These are phyloP conservation scores for Bombus pascuorum DNA, from an alignment of 1,140 invertebrate species.

Conservation along the genomic window DNA sequence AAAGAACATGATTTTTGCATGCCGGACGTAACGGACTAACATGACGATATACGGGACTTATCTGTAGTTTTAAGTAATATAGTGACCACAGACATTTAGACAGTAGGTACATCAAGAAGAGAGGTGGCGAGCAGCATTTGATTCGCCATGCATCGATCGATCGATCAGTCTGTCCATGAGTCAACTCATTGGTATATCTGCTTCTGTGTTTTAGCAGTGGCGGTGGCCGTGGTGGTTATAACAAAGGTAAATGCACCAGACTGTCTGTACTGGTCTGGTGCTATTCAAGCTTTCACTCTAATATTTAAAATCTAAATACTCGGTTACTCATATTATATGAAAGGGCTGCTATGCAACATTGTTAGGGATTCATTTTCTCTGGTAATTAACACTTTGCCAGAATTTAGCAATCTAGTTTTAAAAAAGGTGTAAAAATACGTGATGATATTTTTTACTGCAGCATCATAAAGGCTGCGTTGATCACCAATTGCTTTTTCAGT, in stretches of 20 bases:
- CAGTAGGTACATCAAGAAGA: conserved; percentile 85
- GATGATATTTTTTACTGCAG: conserved; percentile 17
- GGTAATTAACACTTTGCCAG: conserved; percentile 24
- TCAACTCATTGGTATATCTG: conserved; percentile 84
- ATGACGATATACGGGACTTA: conserved; percentile 78
- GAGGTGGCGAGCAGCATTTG: conserved; percentile 84
- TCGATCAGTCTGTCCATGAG: conserved; percentile 85
- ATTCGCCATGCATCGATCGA: conserved; percentile 87
- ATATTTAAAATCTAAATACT: conserved; percentile 83
- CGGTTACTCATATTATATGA: conserved; percentile 81
- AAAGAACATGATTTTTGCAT: conserved; percentile 63
- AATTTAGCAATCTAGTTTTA: conserved; percentile 4
- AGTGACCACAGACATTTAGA: conserved; percentile 84
- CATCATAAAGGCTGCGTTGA: conserved; percentile 43
- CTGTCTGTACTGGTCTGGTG: conserved; percentile 85
- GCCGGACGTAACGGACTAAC: conserved; percentile 67
- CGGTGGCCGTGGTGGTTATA: conserved; percentile 93
- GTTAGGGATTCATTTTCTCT: conserved; percentile 49
- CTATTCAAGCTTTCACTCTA: conserved; percentile 87
- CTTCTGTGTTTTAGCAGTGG: conserved; percentile 92
- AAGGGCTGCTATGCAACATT: conserved; percentile 78
- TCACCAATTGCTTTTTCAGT: conserved; percentile 71
- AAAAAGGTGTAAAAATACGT: conserved; percentile 4
- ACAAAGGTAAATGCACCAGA: conserved; percentile 93
- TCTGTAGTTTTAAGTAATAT: conserved; percentile 73